These are phyloP conservation scores for Erpetoichthys calabaricus DNA, from an alignment of 2,797 vertebrate genomes.

Conservation along the genomic window DNA sequence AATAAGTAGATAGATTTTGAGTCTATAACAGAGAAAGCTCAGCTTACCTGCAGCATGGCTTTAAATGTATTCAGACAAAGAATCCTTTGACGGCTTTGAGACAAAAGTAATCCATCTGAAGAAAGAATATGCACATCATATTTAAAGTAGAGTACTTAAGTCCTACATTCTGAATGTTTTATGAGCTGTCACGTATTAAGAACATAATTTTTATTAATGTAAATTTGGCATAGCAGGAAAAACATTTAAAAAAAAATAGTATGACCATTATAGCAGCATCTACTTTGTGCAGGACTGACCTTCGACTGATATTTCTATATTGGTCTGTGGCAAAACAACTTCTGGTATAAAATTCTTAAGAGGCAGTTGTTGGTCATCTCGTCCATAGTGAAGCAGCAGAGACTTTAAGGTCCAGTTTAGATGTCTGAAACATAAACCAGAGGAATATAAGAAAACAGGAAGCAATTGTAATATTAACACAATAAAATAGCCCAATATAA, in stretches of 20 bases:
- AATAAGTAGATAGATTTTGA: too few species aligned
- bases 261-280: too few species aligned
- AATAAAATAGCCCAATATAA: not conserved
- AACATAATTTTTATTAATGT: too few species aligned
- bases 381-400: constrained; percentile 62
- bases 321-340: constrained; percentile 78
- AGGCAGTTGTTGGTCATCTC: constrained; percentile 67
- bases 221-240: too few species aligned
- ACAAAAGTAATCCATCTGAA: constrained; percentile 83
- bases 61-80: constrained; percentile 80
- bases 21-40: not conserved
- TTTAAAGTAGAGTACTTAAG: too few species aligned
- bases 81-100: constrained; percentile 91
- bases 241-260: too few species aligned
- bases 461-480: too few species aligned
- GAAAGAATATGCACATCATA: constrained; percentile 8
- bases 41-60: constrained; percentile 63
- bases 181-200: too few species aligned
- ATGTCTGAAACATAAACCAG: constrained; percentile 46
- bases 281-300: constrained; percentile 36
- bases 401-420: constrained; percentile 90
- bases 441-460: not conserved
- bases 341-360: constrained; percentile 73
- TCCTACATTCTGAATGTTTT: too few species aligned
- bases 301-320: constrained; percentile 71